Conservation (phyloP, 2,113 vertebrate species). For the Cinclus cinclus region DNA sequence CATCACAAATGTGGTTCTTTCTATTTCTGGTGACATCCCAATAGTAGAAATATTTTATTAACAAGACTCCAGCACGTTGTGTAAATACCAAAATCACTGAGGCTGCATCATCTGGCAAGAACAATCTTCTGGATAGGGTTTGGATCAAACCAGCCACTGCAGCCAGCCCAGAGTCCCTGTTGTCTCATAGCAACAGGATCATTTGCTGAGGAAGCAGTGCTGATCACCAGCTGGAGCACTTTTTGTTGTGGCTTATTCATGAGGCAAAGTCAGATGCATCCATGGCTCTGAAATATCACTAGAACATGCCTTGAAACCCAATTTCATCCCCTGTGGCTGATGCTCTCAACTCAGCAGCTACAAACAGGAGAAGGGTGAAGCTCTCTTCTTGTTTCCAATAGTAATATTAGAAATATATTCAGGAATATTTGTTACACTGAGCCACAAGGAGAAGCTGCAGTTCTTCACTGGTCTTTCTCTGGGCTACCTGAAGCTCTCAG, state of each 20-base stretch:
- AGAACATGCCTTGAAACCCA: not conserved
- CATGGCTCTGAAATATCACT: not conserved
- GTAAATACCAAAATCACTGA: not conserved
- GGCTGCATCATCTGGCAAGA: not conserved
- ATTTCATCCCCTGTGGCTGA: not conserved
- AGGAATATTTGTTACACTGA: not conserved
- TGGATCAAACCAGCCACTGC: not conserved
- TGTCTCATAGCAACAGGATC: conserved; percentile 45
- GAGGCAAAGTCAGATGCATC: not conserved
- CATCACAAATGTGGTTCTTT: not conserved
- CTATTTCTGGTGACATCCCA: not conserved
- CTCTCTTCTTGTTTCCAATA: not conserved
- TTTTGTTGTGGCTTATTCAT: not conserved
- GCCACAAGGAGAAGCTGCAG: not conserved
- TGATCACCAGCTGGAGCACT: conserved; percentile 25
- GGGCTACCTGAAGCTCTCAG: not conserved
- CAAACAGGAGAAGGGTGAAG: not conserved
- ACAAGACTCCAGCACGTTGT: not conserved
- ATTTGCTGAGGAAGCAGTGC: not conserved
- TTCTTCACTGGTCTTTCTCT: not conserved
- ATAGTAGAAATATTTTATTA: not conserved
- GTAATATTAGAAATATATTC: not conserved
- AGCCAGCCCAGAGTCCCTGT: not conserved
- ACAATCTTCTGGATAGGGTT: not conserved
- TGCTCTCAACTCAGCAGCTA: not conserved